Evolutionary conservation across 2,113 vertebrate species (phyloP).

Genomic region (Colossoma macropomum): DNA sequence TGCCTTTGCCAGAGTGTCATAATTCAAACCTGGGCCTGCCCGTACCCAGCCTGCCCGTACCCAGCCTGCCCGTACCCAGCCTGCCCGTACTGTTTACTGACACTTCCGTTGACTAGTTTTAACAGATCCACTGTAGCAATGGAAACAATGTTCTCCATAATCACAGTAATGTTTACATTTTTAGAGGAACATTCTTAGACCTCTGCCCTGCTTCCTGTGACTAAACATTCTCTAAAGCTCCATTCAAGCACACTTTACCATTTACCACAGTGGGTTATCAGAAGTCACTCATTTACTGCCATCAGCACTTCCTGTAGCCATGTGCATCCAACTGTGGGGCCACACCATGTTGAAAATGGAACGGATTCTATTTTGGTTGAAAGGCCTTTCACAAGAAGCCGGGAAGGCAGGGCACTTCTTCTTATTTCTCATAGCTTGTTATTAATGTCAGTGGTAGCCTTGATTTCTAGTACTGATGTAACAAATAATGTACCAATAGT

Average conservation of each 20-base stretch:
- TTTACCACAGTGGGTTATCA: neutral
- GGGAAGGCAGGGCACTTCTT: neutral
- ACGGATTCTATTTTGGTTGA: neutral
- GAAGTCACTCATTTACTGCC: neutral
- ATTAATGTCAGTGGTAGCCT: too few species aligned
- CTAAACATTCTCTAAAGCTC: neutral
- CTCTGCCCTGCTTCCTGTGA: neutral
- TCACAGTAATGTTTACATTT: neutral
- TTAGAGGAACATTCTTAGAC: neutral
- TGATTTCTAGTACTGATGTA: too few species aligned
- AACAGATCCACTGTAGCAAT: neutral
- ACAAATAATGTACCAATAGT: too few species aligned
- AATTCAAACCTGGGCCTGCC: too few species aligned
- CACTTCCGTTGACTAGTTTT: neutral
- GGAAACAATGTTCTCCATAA: neutral
- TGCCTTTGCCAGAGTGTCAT: too few species aligned
- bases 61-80: too few species aligned
- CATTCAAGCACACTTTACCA: neutral
- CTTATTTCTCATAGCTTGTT: neutral
- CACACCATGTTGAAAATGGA: neutral
- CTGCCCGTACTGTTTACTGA: neutral
- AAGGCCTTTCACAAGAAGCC: neutral
- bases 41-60: neutral
- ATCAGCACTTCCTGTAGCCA: neutral
- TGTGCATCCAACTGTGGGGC: neutral